Base-by-base conservation (phyloP, 2,888 invertebrate species). In the Rhagium mordax region DNA sequence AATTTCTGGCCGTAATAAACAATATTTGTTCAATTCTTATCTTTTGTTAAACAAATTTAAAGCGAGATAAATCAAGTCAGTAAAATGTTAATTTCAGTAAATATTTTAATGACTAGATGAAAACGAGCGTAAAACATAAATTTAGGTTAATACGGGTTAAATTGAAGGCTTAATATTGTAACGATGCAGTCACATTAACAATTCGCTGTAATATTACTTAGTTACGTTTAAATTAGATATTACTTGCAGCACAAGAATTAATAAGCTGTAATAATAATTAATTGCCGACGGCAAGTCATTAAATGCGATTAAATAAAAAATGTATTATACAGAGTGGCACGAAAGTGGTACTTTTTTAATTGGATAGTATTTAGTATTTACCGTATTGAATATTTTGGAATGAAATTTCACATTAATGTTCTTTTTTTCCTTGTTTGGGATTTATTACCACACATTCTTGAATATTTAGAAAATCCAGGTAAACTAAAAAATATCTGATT, bases 101-200 rank as follows among this genome's bases (percentile, higher is more conserved):
- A 61, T 61, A 61, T 61, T 61, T 61, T 61, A 61, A 61, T 21
- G 61, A 48, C 24, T 61, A 8, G 7, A 59, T 59, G 61, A 61
- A 61, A 61, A 47, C 20, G 61, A 18, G 21, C n/a, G 48, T 24
- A 61, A 47, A 48, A 41, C 21, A 16, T n/a, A 21, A 61, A 47
- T 61, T 61, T 48, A 61, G 48, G 48, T 61, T 61, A 61, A 61
- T 61, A 47, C 20, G 47, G 48, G 61, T 48, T 61, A 61, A 61
- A 61, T 61, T 61, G 41, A 61, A 47, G 24, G 18, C 47, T 61
- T 61, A 61, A 61, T 48, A 21, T 21, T 47, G 21, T 8, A 8
- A 15, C n/a, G n/a, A n/a, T n/a, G n/a, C n/a, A 49, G 15, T 15
- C 16, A 49, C 18, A 18, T 51, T 13, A 51, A 51, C 13, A 8